Conservation (phyloP, 2,888 invertebrate genomes). For the Cheilosia vernalis region DNA sequence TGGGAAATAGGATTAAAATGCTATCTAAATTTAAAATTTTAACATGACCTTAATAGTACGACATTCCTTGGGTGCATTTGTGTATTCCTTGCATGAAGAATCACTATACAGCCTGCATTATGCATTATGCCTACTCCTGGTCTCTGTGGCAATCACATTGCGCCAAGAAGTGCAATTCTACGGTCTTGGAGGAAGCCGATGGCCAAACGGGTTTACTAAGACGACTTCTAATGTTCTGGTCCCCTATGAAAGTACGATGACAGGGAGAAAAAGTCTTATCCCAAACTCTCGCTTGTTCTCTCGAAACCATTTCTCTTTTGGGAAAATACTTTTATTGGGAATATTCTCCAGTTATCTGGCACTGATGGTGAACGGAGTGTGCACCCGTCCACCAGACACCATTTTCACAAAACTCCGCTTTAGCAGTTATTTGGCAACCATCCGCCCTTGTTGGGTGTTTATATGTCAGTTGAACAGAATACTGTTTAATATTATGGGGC, state of each 20-base stretch:
- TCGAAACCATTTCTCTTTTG: constrained; percentile 32
- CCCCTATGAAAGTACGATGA: constrained; percentile 56
- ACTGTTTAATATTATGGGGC: constrained; percentile 41
- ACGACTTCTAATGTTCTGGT: constrained; percentile 59
- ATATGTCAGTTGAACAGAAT: constrained; percentile 22
- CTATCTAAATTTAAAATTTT: too few relatives aligned
- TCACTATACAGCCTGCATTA: background rate
- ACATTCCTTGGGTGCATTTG: too few relatives aligned
- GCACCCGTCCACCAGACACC: constrained; percentile 2
- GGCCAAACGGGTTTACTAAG: background rate
- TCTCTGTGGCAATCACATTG: background rate
- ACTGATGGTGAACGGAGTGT: background rate
- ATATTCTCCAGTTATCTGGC: constrained; percentile 21
- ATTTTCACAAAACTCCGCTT: background rate
- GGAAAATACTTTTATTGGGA: constrained; percentile 26
- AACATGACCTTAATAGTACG: too few relatives aligned
- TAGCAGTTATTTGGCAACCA: background rate
- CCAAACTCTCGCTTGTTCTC: constrained; percentile 58
- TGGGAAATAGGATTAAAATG: too few relatives aligned
- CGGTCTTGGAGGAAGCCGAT: background rate
- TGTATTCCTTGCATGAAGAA: background rate
- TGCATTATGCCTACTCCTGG: background rate
- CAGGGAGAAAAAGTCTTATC: constrained; percentile 65
- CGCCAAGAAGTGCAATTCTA: constrained; percentile 17
- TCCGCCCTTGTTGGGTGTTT: constrained; percentile 21